Conservation (phyloP, 2,113 vertebrate species). For the Platycercus adscitus region DNA sequence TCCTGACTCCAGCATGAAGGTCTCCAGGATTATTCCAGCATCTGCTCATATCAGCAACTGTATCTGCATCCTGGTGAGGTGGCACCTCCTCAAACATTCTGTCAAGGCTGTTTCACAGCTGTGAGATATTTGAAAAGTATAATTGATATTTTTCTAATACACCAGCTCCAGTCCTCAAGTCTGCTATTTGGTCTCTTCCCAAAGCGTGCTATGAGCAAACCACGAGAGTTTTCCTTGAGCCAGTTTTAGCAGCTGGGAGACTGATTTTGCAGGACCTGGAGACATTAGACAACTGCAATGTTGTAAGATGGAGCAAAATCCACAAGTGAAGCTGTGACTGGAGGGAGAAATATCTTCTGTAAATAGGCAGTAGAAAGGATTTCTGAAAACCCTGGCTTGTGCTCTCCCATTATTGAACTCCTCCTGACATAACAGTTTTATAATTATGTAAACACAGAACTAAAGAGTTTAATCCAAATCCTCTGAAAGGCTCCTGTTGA, state of each 20-base stretch:
- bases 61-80: neutral
- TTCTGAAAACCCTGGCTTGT: neutral
- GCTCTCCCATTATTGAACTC: neutral
- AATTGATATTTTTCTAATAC: constrained; percentile 44
- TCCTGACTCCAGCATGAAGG: neutral
- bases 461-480: constrained; percentile 3
- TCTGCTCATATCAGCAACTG: neutral
- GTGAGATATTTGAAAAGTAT: constrained; percentile 15
- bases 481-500: constrained; percentile 5
- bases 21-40: neutral
- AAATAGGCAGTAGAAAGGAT: neutral
- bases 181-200: constrained; percentile 45
- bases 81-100: neutral
- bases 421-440: neutral
- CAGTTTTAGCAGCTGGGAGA: constrained; percentile 53
- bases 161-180: constrained; percentile 7
- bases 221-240: constrained; percentile 21
- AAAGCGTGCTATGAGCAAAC: constrained; percentile 39
- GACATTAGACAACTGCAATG: neutral
- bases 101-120: neutral
- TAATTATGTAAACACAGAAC: neutral
- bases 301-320: neutral
- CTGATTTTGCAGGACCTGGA: constrained; percentile 8
- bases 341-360: neutral
- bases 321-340: neutral